These are phyloP conservation scores for Sebastes schlegelii DNA, from an alignment of 2,113 vertebrate species.

Conservation along the genomic window DNA sequence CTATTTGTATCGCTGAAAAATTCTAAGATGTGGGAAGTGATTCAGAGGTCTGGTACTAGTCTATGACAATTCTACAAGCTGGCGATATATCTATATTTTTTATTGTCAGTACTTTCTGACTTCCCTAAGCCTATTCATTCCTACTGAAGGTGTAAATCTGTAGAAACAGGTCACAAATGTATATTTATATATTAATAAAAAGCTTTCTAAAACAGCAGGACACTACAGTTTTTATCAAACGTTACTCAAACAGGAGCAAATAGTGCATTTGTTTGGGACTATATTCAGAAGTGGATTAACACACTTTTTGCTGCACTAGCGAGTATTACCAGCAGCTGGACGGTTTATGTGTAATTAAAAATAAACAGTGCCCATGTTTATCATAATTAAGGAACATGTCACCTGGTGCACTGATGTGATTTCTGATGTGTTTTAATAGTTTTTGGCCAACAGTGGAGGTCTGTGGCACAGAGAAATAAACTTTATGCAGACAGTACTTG, in stretches of 20 bases:
- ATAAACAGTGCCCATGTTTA: background rate
- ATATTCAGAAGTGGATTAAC: background rate
- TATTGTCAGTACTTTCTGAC: background rate
- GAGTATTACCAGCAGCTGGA: constrained; percentile 26
- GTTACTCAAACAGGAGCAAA: background rate
- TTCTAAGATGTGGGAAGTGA: too few species aligned
- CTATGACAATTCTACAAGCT: background rate
- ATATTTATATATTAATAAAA: too few species aligned
- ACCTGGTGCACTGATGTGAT: background rate
- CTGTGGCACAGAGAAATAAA: background rate
- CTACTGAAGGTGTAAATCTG: too few species aligned
- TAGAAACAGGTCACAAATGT: too few species aligned
- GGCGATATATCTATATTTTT: background rate
- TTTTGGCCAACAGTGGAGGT: background rate
- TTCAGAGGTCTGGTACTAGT: background rate
- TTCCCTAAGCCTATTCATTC: too few species aligned
- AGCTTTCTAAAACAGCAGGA: too few species aligned
- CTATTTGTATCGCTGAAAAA: background rate
- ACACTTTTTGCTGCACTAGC: background rate
- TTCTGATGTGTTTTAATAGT: constrained; percentile 8
- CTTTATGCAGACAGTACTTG: background rate
- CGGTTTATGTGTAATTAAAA: constrained; percentile 1
- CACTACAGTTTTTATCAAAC: background rate
- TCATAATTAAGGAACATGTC: constrained; percentile 17
- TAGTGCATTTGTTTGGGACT: background rate